Conservation (phyloP, 2,888 invertebrate genomes). For the Pachliopta kotzebuea region DNA sequence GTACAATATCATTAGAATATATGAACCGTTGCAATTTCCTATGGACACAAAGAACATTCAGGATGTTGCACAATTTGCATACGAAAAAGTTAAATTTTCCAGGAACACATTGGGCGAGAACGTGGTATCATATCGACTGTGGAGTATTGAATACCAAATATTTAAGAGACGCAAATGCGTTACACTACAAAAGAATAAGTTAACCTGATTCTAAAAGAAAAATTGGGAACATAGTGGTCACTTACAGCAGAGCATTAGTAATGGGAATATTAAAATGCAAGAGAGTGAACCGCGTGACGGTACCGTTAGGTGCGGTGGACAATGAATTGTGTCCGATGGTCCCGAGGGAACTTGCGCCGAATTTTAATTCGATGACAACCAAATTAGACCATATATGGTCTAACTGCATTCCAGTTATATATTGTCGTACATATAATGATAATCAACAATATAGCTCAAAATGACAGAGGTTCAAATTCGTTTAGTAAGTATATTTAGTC, state of each 20-base stretch:
- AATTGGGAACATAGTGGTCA: conserved; percentile 46
- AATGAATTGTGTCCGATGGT: conserved; percentile 48
- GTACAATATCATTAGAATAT: conserved; percentile 3
- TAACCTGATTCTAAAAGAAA: conserved; percentile 35
- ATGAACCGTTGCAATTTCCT: conserved; percentile 17
- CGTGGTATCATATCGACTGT: conserved; percentile 1
- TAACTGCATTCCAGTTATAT: conserved; percentile 32
- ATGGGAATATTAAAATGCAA: conserved; percentile 60
- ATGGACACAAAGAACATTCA: conserved; percentile 16
- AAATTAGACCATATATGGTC: conserved; percentile 54
- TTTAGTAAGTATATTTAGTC: no score
- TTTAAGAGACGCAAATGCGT: not conserved
- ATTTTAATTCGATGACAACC: conserved; percentile 59
- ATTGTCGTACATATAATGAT: not conserved
- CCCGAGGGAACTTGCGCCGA: conserved; percentile 61
- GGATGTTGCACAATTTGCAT: conserved; percentile 27
- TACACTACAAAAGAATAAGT: conserved; percentile 12
- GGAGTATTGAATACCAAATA: conserved; percentile 9
- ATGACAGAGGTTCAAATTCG: not conserved
- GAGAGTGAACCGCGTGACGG: conserved; percentile 36
- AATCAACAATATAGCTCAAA: not conserved
- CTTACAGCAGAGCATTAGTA: conserved; percentile 47
- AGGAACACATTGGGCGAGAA: conserved; percentile 14
- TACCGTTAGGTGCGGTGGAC: conserved; percentile 51
- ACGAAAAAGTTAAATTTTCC: conserved; percentile 26